Evolutionary conservation across 2,888 invertebrate genomes (phyloP).

Genomic region (Marasmarcha lunaedactyla): DNA sequence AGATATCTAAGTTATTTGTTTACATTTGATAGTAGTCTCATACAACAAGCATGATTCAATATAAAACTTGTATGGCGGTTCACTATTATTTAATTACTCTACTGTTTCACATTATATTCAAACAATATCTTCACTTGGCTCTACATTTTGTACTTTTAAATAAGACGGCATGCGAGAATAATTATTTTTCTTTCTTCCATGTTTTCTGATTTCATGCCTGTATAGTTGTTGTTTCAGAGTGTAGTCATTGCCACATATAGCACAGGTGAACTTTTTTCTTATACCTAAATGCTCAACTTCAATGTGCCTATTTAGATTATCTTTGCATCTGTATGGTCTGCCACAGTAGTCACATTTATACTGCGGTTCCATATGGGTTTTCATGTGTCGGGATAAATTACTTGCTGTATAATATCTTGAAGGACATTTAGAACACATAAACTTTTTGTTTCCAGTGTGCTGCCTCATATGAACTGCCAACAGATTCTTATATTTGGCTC

Average conservation of each 20-base stretch:
- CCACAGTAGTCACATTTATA: slow-evolving; percentile 32
- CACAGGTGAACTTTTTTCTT: slow-evolving; percentile 34
- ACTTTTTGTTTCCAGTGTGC: slow-evolving; percentile 24
- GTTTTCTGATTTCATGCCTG: slow-evolving; percentile 40
- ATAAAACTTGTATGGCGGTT: no score
- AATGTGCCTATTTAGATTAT: slow-evolving; percentile 26
- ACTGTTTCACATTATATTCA: no score
- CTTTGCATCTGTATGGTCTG: slow-evolving; percentile 29
- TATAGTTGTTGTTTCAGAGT: slow-evolving; percentile 44
- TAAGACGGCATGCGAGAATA: background rate
- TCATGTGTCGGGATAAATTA: slow-evolving; percentile 30
- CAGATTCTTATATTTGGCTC: slow-evolving; percentile 13
- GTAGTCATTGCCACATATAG: slow-evolving; percentile 40
- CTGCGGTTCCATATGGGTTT: slow-evolving; percentile 30
- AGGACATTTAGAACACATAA: slow-evolving; percentile 33
- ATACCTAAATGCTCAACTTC: slow-evolving; percentile 36
- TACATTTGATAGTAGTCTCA: no score
- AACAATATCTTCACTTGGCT: no score
- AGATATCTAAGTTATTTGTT: no score
- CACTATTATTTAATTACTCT: no score
- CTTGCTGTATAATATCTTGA: slow-evolving; percentile 30
- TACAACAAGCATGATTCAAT: no score
- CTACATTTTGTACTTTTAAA: background rate
- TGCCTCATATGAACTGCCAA: slow-evolving; percentile 15
- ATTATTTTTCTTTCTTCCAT: slow-evolving; percentile 31